Conservation (phyloP, 2,888 invertebrate genomes). For the Octonoba sinensis region DNA sequence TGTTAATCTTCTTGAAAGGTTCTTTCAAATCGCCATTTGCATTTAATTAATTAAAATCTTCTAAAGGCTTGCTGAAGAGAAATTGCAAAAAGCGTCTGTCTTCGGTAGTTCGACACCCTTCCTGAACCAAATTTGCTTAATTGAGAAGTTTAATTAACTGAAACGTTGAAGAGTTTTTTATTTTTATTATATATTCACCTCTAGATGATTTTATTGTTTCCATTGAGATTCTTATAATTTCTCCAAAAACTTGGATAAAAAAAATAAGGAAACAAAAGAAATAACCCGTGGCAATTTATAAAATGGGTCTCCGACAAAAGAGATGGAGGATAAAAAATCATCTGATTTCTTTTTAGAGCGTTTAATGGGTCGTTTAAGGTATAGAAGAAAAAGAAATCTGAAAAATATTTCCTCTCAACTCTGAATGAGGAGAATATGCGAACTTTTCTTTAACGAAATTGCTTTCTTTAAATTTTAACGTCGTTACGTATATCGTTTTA, state of each 20-base stretch:
- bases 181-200: conserved; percentile 46
- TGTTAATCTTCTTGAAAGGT: conserved; percentile 53
- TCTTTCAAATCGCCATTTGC: conserved; percentile 53
- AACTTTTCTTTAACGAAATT: conserved; percentile 24
- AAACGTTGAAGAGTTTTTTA: conserved; percentile 17
- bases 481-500: conserved; percentile 27
- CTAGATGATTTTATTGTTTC: conserved; percentile 57
- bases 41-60: conserved; percentile 60
- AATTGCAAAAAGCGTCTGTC: conserved; percentile 44
- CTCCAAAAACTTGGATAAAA: conserved; percentile 23
- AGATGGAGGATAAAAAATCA: conserved; percentile 20
- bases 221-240: conserved; percentile 60
- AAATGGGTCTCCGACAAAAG: conserved; percentile 56
- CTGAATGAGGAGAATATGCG: conserved; percentile 21
- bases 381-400: background rate
- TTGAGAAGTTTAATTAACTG: conserved; percentile 61
- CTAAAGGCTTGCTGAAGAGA: conserved; percentile 4
- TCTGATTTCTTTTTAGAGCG: conserved; percentile 44
- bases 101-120: conserved; percentile 36
- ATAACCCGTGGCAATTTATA: conserved; percentile 58
- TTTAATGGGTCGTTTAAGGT: conserved; percentile 60
- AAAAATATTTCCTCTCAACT: conserved; percentile 19
- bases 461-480: conserved; percentile 35
- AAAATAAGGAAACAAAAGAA: conserved; percentile 26
- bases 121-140: conserved; percentile 53